Evolutionary conservation across 2,113 vertebrate species (phyloP), one percentile per base, ranked within the genome.

Genomic region (Bujurquina vittata): DNA sequence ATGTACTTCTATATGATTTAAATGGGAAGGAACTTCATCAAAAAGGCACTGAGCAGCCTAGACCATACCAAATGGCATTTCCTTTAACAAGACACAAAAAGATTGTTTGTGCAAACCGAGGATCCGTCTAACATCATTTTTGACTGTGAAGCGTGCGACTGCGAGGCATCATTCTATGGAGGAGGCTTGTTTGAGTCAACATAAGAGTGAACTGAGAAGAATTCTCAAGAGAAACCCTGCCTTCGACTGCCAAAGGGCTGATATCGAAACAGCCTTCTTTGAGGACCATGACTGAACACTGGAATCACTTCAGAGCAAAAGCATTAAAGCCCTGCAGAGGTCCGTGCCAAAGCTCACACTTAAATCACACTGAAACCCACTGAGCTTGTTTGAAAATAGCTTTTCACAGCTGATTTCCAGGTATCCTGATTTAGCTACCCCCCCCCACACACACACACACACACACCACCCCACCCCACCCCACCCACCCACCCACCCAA

Each of bases 301-400:
- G 80, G 85, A 86, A 69, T 62, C 37, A 29, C 78, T 83, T 86
- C 79, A 86, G 59, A 92, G 87, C 17, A 59, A 46, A 11, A 33
- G n/a, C 56, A 35, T 61, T n/a, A 83, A 85, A 81, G n/a, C 73
- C 22, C 40, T 9, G 20, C 65, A 75, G 40, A 56, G 29, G 49
- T 26, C 22, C 1, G 26, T 6, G 29, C 52, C 57, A 37, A 78
- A 58, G 49, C 22, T 69, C 43, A 2, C 1, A 5, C 52, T 76
- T 23, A 23, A 75, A 72, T 43, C 65, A 12, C 26, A 20, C 5
- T 29, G 65, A 49, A 49, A 49, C 49, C 23, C 23, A 67, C 37
- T 20, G 23, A 52, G 15, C 20, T 52, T 69, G 23, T 17, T 69
- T 52, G 23, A 72, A 72, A 72, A 72, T 46, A 31, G 46, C 65